Evolutionary conservation across 2,113 vertebrate species (phyloP).

Genomic region (Semnornis frantzii): DNA sequence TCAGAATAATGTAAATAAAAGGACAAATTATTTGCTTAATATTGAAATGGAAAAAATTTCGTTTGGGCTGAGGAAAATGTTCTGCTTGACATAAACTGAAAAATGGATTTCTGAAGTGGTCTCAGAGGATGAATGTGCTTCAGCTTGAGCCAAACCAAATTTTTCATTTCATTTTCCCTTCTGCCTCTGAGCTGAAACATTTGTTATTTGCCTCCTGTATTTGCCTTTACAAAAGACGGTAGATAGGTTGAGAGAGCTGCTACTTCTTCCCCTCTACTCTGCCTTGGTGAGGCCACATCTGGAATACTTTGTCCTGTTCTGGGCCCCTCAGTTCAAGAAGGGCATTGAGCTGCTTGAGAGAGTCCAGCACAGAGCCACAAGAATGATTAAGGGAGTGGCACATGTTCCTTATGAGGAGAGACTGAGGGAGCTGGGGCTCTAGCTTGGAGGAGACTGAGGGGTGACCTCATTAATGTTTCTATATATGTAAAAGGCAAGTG

Average conservation of each 20-base stretch:
- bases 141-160: constrained; percentile 21
- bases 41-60: background rate
- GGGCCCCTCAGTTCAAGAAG: no score
- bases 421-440: no score
- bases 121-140: background rate
- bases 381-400: no score
- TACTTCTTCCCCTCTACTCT: no score
- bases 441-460: no score
- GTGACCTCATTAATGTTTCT: no score
- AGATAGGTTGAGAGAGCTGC: background rate
- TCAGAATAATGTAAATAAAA: background rate
- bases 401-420: no score
- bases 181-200: background rate
- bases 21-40: background rate
- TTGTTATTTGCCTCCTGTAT: background rate
- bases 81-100: constrained; percentile 13
- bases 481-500: no score
- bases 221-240: background rate
- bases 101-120: background rate
- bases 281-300: no score
- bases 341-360: no score
- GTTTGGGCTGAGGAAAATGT: background rate
- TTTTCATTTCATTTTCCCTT: constrained; percentile 28
- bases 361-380: no score
- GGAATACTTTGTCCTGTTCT: no score